phyloP scores from a whole-genome alignment of 1,140 invertebrate species.

The Contarinia nasturtii region DNA sequence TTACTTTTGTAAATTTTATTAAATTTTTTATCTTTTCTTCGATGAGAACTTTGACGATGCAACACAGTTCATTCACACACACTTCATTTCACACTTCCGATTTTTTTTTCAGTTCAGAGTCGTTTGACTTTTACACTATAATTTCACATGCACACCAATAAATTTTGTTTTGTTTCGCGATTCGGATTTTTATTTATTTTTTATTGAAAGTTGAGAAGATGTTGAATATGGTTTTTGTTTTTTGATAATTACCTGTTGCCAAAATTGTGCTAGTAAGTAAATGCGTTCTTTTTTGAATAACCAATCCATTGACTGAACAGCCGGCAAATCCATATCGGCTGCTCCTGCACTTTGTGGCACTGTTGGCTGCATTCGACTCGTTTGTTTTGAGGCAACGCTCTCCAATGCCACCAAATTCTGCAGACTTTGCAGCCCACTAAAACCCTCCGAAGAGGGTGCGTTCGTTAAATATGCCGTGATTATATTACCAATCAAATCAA shows the following conservation, averaged over 20 bases:
- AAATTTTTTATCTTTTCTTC: no score
- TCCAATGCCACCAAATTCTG: conserved; percentile 17
- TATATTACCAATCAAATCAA: neutral
- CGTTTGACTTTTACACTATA: no score
- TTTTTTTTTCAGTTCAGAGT: no score
- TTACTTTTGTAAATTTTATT: no score
- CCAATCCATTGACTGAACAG: conserved; percentile 86
- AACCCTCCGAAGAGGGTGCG: conserved; percentile 3
- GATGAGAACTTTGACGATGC: no score
- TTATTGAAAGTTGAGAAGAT: neutral
- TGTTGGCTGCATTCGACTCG: conserved; percentile 47
- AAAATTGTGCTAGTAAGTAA: conserved; percentile 79
- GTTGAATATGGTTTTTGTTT: neutral
- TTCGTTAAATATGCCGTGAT: conserved; percentile 3
- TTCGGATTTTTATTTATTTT: neutral
- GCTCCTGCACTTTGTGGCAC: conserved; percentile 32
- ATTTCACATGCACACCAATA: no score
- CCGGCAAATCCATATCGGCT: conserved; percentile 56
- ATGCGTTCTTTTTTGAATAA: conserved; percentile 85
- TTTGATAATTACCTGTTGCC: conserved; percentile 64
- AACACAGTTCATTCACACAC: no score
- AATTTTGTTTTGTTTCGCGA: no score
- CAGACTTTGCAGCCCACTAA: conserved; percentile 2
- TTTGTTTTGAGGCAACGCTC: conserved; percentile 7
- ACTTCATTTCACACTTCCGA: no score